Base-by-base conservation (phyloP, 2,797 vertebrate species). In the Glossophaga mutica region DNA sequence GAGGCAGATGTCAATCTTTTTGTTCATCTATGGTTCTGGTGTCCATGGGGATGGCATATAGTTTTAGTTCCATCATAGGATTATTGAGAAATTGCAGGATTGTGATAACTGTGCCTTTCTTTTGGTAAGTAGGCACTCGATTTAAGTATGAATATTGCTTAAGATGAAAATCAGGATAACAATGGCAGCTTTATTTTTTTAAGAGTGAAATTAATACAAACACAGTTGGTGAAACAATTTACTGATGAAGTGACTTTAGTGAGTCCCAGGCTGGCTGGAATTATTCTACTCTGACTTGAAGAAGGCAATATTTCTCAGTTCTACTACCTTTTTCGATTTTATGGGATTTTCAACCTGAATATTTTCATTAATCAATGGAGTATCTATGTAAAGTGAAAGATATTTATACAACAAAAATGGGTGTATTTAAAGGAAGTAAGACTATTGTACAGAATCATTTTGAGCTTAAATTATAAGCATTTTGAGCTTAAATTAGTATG, bases 61-160 rank as follows among this genome's bases (percentile, higher is more conserved):
- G 55, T 94, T 90, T 93, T 95, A 86, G 71, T 91, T 94, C 37
- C 90, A 44, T 42, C 70, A 65, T 78, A 74, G 39, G 67, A 68
- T 89, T 96, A 78, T 42, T 78, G n/a, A 87, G 76, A 91, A 86
- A 76, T 50, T 79, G 0, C 57, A 83, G 50, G 46, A 71, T 44
- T 84, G 9, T 84, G 62, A 84, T 85, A 84, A 59, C 5, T 79
- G 21, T 50, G 26, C 6, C 26, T 93, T 59, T 18, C 11, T 77
- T 86, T 89, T 22, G 2, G 6, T 79, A 71, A 21, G 9, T 48
- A 83, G 34, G 46, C 16, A 85, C 1, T 81, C 9, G 15, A 87
- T 44, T 52, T 91, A 73, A 82, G 34, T 88, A 9, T 82, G 46
- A 78, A 44, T 62, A 14, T 48, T 90, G 11, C 68, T 90, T 81